Evolutionary conservation across 2,888 invertebrate species (phyloP).

Genomic region (Strigamia crassipes): DNA sequence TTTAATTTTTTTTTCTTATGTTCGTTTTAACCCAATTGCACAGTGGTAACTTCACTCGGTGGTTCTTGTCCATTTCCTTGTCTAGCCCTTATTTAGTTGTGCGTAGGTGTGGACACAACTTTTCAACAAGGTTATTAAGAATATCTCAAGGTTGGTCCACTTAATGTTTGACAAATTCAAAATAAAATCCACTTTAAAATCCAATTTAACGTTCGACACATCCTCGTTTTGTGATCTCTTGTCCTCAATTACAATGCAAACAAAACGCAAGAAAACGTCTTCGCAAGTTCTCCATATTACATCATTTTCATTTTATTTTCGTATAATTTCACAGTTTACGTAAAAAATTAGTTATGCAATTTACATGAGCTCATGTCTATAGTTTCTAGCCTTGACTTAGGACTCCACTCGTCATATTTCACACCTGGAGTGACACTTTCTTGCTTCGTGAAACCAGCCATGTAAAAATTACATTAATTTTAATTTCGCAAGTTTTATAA

Average conservation of each 20-base stretch:
- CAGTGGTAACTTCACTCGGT: not conserved
- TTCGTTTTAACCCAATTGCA: not conserved
- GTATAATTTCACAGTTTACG: not conserved
- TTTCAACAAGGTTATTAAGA: slow-evolving; percentile 16
- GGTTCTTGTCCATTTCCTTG: slow-evolving; percentile 16
- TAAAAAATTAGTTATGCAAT: slow-evolving; percentile 1
- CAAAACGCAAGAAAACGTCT: too few species aligned
- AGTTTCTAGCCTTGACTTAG: not conserved
- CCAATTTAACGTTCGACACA: not conserved
- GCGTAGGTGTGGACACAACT: slow-evolving; percentile 6
- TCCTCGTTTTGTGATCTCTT: not conserved
- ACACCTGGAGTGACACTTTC: not conserved
- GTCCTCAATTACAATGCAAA: not conserved
- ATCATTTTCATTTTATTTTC: not conserved
- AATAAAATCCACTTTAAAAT: not conserved
- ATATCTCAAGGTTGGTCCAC: slow-evolving; percentile 1
- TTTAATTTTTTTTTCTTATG: not conserved
- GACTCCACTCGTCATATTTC: not conserved
- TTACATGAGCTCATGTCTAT: not conserved
- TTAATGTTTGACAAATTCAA: not conserved
- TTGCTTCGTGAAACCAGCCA: not conserved
- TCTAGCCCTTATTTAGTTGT: not conserved
- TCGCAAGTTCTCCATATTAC: not conserved
- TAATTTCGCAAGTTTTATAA: not conserved
- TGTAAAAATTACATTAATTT: not conserved